Evolutionary conservation across 1,140 invertebrate species (phyloP).

Genomic region (Eurosta solidaginis): DNA sequence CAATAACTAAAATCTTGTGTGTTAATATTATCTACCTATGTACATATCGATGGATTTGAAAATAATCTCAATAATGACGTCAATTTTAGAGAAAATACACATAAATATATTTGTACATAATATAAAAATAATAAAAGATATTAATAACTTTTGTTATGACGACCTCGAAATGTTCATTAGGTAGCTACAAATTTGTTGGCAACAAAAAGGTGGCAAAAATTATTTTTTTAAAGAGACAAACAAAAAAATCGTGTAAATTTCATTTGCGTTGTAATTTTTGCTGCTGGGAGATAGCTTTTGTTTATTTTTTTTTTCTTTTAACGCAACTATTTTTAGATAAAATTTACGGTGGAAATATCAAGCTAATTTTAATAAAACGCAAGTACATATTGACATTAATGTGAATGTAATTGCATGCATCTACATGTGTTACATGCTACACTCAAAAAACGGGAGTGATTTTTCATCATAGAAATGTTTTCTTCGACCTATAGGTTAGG

Average conservation of each 20-base stretch:
- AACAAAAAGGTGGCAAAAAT: background rate
- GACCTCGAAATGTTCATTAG: slow-evolving; percentile 1
- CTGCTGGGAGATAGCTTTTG: background rate
- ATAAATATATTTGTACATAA: too few species aligned
- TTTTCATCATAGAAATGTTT: too few species aligned
- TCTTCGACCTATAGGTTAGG: too few species aligned
- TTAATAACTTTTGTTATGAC: background rate
- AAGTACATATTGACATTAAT: background rate
- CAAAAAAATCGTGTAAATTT: background rate
- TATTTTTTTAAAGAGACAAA: background rate
- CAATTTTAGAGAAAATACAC: background rate
- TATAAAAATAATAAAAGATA: too few species aligned
- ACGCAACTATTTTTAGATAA: background rate
- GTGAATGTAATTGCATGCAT: background rate
- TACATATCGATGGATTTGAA: background rate
- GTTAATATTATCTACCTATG: too few species aligned
- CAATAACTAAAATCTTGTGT: background rate
- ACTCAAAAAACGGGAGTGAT: too few species aligned
- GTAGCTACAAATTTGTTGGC: background rate
- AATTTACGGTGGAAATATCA: background rate
- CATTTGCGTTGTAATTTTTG: background rate
- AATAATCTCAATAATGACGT: background rate
- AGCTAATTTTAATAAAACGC: background rate
- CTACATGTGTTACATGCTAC: background rate
- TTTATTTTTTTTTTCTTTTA: slow-evolving; percentile 9